Percentiles rank a stretch among this genome's conserved stretches.
Evolutionary conservation across 2,113 vertebrate species (phyloP).

Genomic region (Pedionomus torquatus): DNA sequence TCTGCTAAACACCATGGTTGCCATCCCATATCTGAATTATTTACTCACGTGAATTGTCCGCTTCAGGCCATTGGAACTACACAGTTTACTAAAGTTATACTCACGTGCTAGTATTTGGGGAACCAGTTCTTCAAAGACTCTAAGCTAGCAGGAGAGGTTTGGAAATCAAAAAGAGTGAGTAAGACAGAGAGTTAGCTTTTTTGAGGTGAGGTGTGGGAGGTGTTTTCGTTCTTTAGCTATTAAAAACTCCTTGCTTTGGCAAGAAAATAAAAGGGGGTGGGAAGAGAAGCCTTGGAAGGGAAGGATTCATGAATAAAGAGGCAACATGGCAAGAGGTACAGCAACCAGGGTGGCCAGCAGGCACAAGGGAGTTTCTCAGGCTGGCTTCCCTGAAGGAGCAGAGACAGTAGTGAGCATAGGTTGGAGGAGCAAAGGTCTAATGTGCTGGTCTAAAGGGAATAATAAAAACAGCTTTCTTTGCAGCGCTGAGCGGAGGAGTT

Average conservation of each 20-base stretch:
- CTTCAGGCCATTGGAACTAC: neutral
- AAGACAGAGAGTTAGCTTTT: conserved; percentile 60
- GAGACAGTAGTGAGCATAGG: neutral
- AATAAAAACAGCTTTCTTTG: neutral
- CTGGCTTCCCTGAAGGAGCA: neutral
- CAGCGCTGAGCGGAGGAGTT: neutral
- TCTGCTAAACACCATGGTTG: neutral
- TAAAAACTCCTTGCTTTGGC: conserved; percentile 54
- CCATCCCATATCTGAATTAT: neutral
- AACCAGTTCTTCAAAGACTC: conserved; percentile 36
- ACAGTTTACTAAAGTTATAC: neutral
- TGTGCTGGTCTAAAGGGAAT: neutral
- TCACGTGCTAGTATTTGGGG: conserved; percentile 10
- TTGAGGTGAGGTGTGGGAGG: conserved; percentile 47
- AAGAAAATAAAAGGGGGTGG: neutral
- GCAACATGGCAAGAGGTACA: neutral
- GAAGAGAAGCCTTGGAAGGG: neutral
- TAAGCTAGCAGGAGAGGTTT: conserved; percentile 28
- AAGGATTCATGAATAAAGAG: conserved; percentile 39
- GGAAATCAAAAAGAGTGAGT: conserved; percentile 51
- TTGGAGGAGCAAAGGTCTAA: neutral
- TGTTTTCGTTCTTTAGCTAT: conserved; percentile 60
- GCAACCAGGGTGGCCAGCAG: neutral
- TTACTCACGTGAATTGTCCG: neutral
- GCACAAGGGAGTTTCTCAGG: neutral